Evolutionary conservation across 2,888 invertebrate genomes (phyloP).

Genomic region (Zygogramma bicolorata): DNA sequence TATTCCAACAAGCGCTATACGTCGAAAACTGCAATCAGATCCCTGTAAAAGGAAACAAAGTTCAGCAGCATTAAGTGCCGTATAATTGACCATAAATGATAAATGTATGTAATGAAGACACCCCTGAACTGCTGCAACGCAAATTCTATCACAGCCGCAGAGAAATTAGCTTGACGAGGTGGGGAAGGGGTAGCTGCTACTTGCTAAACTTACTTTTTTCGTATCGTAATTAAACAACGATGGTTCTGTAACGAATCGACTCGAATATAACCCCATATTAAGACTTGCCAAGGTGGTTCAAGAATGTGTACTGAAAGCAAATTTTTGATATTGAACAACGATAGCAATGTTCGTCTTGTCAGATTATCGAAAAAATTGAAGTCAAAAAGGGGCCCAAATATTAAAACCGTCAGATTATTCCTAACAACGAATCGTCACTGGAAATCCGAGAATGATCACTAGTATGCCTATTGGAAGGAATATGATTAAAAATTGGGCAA

Average conservation of each 20-base stretch:
- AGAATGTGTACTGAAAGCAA: neutral
- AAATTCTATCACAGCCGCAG: conserved; percentile 7
- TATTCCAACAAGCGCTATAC: neutral
- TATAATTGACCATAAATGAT: too few species aligned
- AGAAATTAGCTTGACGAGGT: conserved; percentile 11
- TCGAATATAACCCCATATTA: neutral
- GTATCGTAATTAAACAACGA: conserved; percentile 13
- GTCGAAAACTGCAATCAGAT: neutral
- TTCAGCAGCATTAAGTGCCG: neutral
- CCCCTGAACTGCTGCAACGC: too few species aligned
- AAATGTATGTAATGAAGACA: too few species aligned
- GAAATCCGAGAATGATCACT: neutral
- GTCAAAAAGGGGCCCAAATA: too few species aligned
- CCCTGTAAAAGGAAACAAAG: neutral
- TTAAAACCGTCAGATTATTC: too few species aligned
- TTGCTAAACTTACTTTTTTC: conserved; percentile 17
- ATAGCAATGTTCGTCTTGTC: neutral
- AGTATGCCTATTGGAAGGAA: conserved; percentile 9
- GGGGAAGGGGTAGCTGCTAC: conserved; percentile 13
- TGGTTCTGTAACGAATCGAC: conserved; percentile 18
- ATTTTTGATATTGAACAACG: neutral
- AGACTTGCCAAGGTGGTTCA: neutral
- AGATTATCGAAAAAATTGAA: neutral
- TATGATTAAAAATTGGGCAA: neutral
- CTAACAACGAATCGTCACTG: too few species aligned